phyloP scores from a whole-genome alignment of 2,113 vertebrate species.

The Genyomyrus donnyi region DNA sequence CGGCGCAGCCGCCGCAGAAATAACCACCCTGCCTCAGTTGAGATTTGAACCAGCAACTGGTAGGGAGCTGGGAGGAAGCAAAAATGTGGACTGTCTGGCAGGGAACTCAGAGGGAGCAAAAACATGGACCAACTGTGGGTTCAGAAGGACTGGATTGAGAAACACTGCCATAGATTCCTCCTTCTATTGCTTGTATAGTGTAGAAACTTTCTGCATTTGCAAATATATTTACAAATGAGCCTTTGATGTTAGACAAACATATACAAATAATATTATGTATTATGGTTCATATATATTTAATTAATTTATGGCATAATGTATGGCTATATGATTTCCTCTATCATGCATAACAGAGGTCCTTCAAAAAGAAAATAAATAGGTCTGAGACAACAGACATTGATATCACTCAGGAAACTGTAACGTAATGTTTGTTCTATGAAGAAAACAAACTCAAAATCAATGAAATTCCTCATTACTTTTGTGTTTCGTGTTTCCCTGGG shows the following conservation, averaged over 20 bases:
- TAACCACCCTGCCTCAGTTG: slow-evolving; percentile 76
- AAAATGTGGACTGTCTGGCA: neutral
- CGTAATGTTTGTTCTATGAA: neutral
- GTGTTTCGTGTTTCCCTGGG: neutral
- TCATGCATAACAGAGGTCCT: neutral
- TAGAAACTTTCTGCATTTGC: neutral
- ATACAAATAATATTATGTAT: neutral
- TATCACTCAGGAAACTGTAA: neutral
- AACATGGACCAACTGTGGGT: neutral
- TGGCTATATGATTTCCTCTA: neutral
- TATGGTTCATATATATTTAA: neutral
- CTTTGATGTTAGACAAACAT: neutral
- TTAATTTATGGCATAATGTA: neutral
- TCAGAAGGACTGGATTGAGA: neutral
- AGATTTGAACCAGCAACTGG: slow-evolving; percentile 55
- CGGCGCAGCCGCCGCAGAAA: slow-evolving; percentile 81
- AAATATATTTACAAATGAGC: neutral
- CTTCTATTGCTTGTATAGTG: neutral
- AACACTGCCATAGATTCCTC: neutral
- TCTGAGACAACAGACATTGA: neutral
- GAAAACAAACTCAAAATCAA: neutral
- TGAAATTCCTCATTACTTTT: neutral
- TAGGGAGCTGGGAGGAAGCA: neutral
- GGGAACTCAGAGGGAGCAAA: neutral
- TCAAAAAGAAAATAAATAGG: neutral